Base-by-base conservation (phyloP, 2,888 invertebrate genomes). In the Macrophya annulata region DNA sequence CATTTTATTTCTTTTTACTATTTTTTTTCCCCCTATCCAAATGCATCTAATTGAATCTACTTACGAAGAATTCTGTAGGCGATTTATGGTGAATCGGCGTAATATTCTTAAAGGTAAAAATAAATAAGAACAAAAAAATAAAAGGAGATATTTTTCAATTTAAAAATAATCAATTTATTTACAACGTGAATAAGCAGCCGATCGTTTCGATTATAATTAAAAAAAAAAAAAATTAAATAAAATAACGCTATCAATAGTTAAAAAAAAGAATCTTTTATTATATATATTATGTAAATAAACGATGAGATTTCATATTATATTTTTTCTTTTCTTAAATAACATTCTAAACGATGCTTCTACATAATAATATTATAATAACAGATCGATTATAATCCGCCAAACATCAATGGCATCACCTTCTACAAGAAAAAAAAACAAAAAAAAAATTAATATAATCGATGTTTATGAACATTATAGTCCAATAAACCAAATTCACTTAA, bases 141-240 rank as follows among this genome's bases (percentile, higher is more conserved):
- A n/a, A n/a, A 55, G 6, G 12, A 48, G 51, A 51, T n/a, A 25
- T 62, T 25, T 25, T 10, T 25, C 10, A 25, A 4, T 62, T 55
- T 21, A 62, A 62, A 62, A 62, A 62, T 48, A 48, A 48, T 21
- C 21, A 55, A 62, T 62, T 62, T 62, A 62, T 62, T 62, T 25
- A 62, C 62, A 62, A 62, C 4, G 62, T 25, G 62, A 10, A 25
- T 25, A 25, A 62, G 62, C 21, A 3, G 25, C 25, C 25, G 10
- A 72, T 72, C 71, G 9, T 37, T 72, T 40, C 43, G 40, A 71
- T 17, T 5, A 72, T 6, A 40, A 40, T 40, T 8, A 5, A 37
- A 55, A 43, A 15, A 9, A 40, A 72, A 40, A 37, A 40, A 3
- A 31, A 31, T 31, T 2, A 31, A 31, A 31, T 31, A 31, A 31